Conservation (phyloP, 2,113 vertebrate species). For the Marcusenius ussheri region DNA sequence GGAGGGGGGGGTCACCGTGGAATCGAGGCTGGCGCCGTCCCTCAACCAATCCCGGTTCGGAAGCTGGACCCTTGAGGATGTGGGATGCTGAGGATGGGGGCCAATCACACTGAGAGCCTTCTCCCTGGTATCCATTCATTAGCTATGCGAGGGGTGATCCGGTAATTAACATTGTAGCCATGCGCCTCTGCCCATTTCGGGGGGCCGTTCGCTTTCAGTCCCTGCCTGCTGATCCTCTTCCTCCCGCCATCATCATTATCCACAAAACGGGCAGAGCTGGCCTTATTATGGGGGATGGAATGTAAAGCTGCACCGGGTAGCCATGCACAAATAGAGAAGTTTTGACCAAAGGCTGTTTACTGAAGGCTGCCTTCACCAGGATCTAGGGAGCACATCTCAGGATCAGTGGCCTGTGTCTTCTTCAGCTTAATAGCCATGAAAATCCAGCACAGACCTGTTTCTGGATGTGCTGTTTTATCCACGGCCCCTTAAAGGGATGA, state of each 20-base stretch:
- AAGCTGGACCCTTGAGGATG: neutral
- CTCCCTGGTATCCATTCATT: slow-evolving; percentile 15
- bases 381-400: neutral
- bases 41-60: neutral
- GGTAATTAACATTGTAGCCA: slow-evolving; percentile 18
- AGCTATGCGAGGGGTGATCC: slow-evolving; percentile 12
- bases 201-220: neutral
- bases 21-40: neutral
- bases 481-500: neutral
- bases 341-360: neutral
- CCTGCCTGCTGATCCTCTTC: neutral
- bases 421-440: neutral
- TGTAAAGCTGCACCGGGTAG: neutral
- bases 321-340: neutral
- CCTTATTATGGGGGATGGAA: neutral
- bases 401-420: neutral
- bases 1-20: slow-evolving; percentile 22
- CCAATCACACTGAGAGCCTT: slow-evolving; percentile 4
- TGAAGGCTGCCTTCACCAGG: neutral
- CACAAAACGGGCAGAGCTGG: neutral
- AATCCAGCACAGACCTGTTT: neutral
- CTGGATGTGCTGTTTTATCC: neutral
- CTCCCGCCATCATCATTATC: neutral
- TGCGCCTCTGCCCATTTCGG: neutral
- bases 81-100: neutral